Percentiles rank a stretch among this genome's conserved stretches.
phyloP scores from a whole-genome alignment of 2,888 invertebrate species.

The Tenthredo amoena region DNA sequence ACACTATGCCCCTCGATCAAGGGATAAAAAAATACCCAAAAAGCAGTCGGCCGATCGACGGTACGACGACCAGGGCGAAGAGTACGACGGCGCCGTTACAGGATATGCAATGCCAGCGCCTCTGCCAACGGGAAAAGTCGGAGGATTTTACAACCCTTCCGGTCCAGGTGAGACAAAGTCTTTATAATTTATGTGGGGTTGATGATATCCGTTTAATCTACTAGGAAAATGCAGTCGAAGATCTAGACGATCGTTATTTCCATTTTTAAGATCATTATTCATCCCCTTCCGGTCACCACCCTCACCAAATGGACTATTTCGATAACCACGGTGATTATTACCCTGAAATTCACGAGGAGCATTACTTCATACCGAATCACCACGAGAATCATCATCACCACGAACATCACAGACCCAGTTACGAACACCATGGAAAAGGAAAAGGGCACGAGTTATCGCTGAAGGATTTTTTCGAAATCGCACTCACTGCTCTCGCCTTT shows the following conservation, averaged over 20 bases:
- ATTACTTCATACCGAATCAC: constrained; percentile 62
- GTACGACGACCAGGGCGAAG: constrained; percentile 72
- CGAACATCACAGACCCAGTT: constrained; percentile 66
- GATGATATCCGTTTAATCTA: background rate
- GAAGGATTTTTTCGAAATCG: constrained; percentile 88
- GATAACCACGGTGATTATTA: constrained; percentile 32
- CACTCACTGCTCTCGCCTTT: constrained; percentile 89
- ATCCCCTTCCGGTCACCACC: background rate
- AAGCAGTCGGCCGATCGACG: constrained; percentile 73
- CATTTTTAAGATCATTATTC: constrained; percentile 23
- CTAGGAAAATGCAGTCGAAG: background rate
- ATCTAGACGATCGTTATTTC: background rate
- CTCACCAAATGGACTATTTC: constrained; percentile 35
- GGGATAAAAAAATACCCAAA: constrained; percentile 62
- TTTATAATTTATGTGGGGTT: background rate
- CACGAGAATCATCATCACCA: constrained; percentile 67
- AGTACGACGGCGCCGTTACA: constrained; percentile 83
- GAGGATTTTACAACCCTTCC: constrained; percentile 60
- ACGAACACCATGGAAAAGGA: constrained; percentile 75
- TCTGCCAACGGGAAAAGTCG: constrained; percentile 69
- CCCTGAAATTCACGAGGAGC: constrained; percentile 68
- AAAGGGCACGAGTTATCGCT: constrained; percentile 83
- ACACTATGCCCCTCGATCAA: constrained; percentile 79
- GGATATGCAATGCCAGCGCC: constrained; percentile 78
- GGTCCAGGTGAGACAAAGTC: constrained; percentile 31